These are phyloP conservation scores for Cynocephalus volans DNA, from an alignment of 2,113 vertebrate genomes.

Conservation along the genomic window DNA sequence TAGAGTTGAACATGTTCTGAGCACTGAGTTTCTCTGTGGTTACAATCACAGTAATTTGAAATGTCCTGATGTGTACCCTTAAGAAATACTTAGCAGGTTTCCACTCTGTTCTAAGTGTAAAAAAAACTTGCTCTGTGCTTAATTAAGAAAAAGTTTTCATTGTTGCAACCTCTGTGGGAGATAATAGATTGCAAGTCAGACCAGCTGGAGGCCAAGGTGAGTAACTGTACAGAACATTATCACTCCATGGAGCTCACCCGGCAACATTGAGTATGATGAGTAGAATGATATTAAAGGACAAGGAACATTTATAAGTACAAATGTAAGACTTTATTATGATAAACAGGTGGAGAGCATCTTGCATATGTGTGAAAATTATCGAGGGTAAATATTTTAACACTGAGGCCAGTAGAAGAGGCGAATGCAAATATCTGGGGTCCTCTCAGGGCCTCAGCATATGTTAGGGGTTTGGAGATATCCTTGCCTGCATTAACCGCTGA, in stretches of 20 bases:
- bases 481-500: background rate
- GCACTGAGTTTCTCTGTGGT: conserved; percentile 33
- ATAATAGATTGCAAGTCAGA: conserved; percentile 6
- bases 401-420: background rate
- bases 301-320: background rate
- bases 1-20: conserved; percentile 52
- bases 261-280: conserved; percentile 13
- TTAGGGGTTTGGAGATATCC: background rate
- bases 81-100: conserved; percentile 69
- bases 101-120: background rate
- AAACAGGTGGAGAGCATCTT: background rate
- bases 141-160: conserved; percentile 76
- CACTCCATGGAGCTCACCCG: background rate
- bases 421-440: background rate
- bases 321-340: conserved; percentile 37
- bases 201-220: conserved; percentile 61
- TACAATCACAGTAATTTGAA: conserved; percentile 49
- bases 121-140: conserved; percentile 57
- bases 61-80: conserved; percentile 32
- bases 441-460: background rate
- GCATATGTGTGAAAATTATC: background rate
- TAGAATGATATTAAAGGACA: conserved; percentile 38
- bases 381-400: background rate
- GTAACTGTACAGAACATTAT: background rate
- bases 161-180: conserved; percentile 69